These are phyloP conservation scores for Epirrhoe alternata DNA, from an alignment of 2,888 invertebrate species.

Conservation along the genomic window DNA sequence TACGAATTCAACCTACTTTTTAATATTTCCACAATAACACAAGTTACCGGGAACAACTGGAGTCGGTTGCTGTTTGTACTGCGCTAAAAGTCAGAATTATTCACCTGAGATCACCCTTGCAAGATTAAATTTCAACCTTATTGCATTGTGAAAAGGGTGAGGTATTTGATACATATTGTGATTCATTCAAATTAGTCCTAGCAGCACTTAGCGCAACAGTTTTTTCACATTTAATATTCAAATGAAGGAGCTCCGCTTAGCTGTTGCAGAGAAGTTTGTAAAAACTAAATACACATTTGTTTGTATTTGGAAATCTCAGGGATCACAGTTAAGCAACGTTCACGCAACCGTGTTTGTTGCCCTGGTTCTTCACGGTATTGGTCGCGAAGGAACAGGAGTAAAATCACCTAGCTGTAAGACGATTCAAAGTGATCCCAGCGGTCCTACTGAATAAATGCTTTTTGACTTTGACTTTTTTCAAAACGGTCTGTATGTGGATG, in stretches of 20 bases:
- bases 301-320: no score
- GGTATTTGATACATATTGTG: constrained; percentile 5
- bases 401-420: no score
- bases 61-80: constrained; percentile 31
- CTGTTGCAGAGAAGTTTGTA: neutral
- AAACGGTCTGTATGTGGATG: no score
- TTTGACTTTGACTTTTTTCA: no score
- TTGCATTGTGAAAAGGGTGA: constrained; percentile 7
- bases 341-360: no score
- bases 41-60: constrained; percentile 32
- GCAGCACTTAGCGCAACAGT: constrained; percentile 17
- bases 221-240: constrained; percentile 18
- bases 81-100: constrained; percentile 28
- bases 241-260: constrained; percentile 7
- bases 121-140: constrained; percentile 13
- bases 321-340: no score
- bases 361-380: no score
- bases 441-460: no score
- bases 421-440: no score
- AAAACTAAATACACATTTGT: neutral
- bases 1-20: constrained; percentile 39
- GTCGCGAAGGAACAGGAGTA: no score
- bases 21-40: constrained; percentile 37
- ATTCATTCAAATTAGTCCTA: constrained; percentile 23
- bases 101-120: constrained; percentile 31